Evolutionary conservation across 2,888 invertebrate species (phyloP), one percentile per base, ranked within the genome.

Genomic region (Agrilus cyanescens): DNA sequence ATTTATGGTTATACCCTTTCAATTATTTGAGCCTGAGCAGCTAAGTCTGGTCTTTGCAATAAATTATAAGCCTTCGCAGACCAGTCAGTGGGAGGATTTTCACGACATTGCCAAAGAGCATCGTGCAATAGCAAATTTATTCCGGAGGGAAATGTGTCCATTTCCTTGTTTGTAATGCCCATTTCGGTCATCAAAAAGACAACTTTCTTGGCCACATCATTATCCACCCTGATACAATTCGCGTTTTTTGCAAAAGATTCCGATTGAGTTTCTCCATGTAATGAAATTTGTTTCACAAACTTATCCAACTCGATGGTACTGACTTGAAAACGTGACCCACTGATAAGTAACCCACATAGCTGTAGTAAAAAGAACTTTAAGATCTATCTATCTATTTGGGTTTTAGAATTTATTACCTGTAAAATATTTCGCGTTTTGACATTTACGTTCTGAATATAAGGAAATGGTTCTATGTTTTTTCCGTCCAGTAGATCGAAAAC

Each of bases 361-460:
- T 59, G n/a, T n/a, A n/a, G n/a, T n/a, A 47, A 45, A 56, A 57
- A 42, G 32, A 37, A 33, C 13, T 12, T 25, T 25, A 25, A 6
- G 8, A 25, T 25, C 2, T 10, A 25, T n/a, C n/a, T n/a, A n/a
- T n/a, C 10, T 10, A 25, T 18, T 18, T 4, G 25, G 8, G 10
- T 6, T 25, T 10, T 10, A 10, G 25, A 25, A 25, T 25, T 8
- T 10, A 25, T 10, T 57, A 88, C 81, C 68, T 84, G 82, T 44
- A 91, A 71, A 38, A 90, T 68, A 68, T 85, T 79, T 49, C 74
- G 78, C 3, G 83, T 82, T 54, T 74, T 74, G 30, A 70, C 70
- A 65, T 89, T 91, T 1, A 91, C 80, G 48, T 78, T 74, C 12
- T 73, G 70, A 53, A 91, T 71, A 62, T 78, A 82, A 0, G 86